Conservation (phyloP, 2,797 vertebrate species). For the Antennarius maculatus region DNA sequence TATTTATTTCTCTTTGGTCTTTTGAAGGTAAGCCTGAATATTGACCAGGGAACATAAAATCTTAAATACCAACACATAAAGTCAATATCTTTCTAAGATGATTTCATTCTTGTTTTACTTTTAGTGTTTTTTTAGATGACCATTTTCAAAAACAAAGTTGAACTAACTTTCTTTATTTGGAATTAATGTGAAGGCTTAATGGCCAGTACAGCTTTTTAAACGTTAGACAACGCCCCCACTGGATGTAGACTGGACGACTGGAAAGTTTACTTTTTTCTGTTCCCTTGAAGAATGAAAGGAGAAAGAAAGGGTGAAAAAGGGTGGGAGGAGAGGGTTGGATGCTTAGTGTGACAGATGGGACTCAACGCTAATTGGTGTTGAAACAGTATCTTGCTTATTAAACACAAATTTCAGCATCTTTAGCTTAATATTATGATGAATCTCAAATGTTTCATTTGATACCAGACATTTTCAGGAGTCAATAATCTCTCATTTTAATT, state of each 20-base stretch:
- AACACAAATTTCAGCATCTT: conserved; percentile 26
- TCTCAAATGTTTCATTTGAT: conserved; percentile 19
- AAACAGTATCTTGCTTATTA: conserved; percentile 27
- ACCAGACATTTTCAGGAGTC: neutral
- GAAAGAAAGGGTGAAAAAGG: conserved; percentile 3
- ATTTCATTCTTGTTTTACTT: neutral
- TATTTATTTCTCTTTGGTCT: conserved; percentile 44
- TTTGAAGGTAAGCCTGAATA: conserved; percentile 58
- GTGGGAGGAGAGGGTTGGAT: conserved; percentile 4
- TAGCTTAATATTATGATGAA: conserved; percentile 17
- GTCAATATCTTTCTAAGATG: conserved; percentile 8
- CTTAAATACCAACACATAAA: conserved; percentile 55
- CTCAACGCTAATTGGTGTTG: conserved; percentile 16
- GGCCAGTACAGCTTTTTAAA: conserved; percentile 42
- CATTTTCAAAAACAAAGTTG: too few species aligned
- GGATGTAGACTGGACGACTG: conserved; percentile 52
- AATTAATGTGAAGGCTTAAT: conserved; percentile 66
- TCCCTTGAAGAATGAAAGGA: conserved; percentile 31
- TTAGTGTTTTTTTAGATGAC: conserved; percentile 18
- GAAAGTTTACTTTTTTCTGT: conserved; percentile 40
- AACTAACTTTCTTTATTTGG: too few species aligned
- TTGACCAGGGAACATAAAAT: conserved; percentile 53
- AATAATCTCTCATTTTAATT: neutral
- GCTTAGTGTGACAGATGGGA: conserved; percentile 29
- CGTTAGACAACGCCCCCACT: conserved; percentile 50